phyloP scores from a whole-genome alignment of 2,797 vertebrate species.

The Cossypha caffra region DNA sequence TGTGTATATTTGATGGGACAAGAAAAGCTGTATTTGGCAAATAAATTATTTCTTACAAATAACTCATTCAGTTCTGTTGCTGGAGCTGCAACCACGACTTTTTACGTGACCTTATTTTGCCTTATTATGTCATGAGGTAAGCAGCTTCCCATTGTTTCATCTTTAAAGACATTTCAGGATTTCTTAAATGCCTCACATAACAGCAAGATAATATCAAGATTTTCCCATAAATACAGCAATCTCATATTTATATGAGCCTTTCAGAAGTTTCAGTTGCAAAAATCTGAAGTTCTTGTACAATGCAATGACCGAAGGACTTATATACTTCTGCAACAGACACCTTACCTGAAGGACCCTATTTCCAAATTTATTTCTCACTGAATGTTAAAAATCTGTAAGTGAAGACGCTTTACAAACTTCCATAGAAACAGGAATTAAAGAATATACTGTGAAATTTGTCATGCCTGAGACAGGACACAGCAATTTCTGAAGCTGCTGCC shows the following conservation, averaged over 20 bases:
- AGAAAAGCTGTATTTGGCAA: background rate
- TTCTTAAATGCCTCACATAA: background rate
- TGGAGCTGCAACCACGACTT: background rate
- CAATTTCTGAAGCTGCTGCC: background rate
- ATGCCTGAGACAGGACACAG: background rate
- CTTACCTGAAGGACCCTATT: background rate
- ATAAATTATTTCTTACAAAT: conserved; percentile 24
- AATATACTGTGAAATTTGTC: background rate
- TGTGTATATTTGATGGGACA: background rate
- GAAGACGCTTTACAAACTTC: background rate
- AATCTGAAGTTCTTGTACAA: background rate
- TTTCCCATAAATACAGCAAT: background rate
- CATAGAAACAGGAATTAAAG: background rate
- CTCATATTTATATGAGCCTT: background rate
- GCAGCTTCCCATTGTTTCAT: conserved; percentile 18
- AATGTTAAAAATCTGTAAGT: background rate
- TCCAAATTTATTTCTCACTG: background rate
- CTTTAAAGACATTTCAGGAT: background rate
- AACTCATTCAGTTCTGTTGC: background rate
- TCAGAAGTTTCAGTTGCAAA: background rate
- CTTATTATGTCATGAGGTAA: conserved; percentile 14
- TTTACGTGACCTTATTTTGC: conserved; percentile 26
- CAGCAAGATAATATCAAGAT: background rate
- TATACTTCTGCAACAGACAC: background rate
- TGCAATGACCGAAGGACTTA: background rate